Conservation (phyloP, 2,888 invertebrate genomes). For the Graphium colonna region DNA sequence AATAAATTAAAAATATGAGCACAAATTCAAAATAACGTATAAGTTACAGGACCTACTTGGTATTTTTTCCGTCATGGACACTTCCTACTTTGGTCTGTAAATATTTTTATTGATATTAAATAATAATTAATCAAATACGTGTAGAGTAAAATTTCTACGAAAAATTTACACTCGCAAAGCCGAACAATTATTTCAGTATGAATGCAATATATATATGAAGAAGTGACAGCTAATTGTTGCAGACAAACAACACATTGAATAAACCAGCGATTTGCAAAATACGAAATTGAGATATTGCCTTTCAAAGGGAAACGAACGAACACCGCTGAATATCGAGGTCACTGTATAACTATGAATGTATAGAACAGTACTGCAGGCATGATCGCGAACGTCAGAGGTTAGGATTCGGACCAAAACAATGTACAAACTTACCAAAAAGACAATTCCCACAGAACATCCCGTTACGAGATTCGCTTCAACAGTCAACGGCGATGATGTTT, state of each 20-base stretch:
- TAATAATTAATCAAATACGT: too few relatives aligned
- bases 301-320: conserved; percentile 49
- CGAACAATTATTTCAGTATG: too few relatives aligned
- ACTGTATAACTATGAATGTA: conserved; percentile 38
- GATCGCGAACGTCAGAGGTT: conserved; percentile 35
- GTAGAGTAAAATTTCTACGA: too few relatives aligned
- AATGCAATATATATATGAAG: background rate
- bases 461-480: conserved; percentile 76
- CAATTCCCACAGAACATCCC: conserved; percentile 63
- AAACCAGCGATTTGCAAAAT: conserved; percentile 5
- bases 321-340: conserved; percentile 59
- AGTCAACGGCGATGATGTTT: conserved; percentile 71
- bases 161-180: too few relatives aligned
- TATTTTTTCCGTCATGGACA: too few relatives aligned
- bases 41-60: too few relatives aligned
- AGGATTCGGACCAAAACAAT: conserved; percentile 29
- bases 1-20: too few relatives aligned
- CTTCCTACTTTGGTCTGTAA: too few relatives aligned
- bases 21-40: too few relatives aligned
- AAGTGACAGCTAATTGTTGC: conserved; percentile 1
- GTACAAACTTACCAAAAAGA: conserved; percentile 58
- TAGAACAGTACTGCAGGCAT: conserved; percentile 43
- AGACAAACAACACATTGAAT: background rate
- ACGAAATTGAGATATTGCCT: conserved; percentile 32
- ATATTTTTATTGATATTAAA: too few relatives aligned